phyloP scores from a whole-genome alignment of 2,888 invertebrate genomes.

The Thysanoteuthis rhombus region DNA sequence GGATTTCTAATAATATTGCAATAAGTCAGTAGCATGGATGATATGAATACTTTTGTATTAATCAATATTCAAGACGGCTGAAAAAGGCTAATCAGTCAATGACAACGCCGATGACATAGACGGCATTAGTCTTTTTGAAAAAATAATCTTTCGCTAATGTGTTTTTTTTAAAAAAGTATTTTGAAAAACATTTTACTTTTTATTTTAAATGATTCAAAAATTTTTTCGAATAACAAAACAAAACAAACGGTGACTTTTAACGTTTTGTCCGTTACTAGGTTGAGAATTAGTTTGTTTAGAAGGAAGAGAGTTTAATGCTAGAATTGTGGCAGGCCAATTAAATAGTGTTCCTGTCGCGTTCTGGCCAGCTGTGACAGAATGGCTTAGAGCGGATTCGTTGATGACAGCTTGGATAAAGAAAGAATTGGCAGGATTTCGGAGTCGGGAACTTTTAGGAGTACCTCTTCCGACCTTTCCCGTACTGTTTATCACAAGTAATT shows the following conservation, averaged over 20 bases:
- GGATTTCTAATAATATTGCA: too few species aligned
- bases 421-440: neutral
- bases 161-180: neutral
- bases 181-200: neutral
- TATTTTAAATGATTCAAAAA: neutral
- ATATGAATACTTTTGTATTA: neutral
- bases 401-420: neutral
- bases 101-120: neutral
- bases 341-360: neutral
- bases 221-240: neutral
- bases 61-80: neutral
- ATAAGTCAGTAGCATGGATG: neutral
- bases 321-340: neutral
- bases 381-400: neutral
- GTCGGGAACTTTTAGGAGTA: neutral
- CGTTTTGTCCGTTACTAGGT: neutral
- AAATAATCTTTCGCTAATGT: neutral
- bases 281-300: too few species aligned
- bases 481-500: neutral
- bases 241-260: too few species aligned
- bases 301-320: neutral
- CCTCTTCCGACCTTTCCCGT: neutral
- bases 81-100: neutral
- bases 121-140: neutral
- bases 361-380: neutral